Evolutionary conservation across 2,888 invertebrate species (phyloP).

Genomic region (Agriopis marginaria): DNA sequence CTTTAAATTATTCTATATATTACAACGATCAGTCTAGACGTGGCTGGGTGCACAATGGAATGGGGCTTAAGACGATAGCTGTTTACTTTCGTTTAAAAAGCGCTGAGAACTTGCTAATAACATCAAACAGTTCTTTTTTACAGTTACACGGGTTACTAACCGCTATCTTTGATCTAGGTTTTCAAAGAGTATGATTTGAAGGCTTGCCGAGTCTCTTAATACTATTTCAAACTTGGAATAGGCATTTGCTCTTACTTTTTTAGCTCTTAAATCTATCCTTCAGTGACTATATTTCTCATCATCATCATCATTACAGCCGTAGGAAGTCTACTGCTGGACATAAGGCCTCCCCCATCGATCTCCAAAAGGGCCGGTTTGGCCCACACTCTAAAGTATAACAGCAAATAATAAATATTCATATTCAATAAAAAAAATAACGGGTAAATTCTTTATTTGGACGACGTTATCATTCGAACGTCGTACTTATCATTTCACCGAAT

Average conservation of each 20-base stretch:
- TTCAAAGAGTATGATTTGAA: background rate
- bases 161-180: conserved; percentile 7
- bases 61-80: conserved; percentile 21
- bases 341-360: too few species aligned
- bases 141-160: background rate
- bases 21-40: conserved; percentile 29
- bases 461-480: too few species aligned
- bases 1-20: conserved; percentile 1
- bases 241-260: background rate
- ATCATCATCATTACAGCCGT: too few species aligned
- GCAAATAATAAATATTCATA: too few species aligned
- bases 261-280: background rate
- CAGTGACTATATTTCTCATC: background rate
- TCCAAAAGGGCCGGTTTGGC: too few species aligned
- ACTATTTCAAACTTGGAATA: background rate
- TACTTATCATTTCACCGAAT: too few species aligned
- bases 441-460: too few species aligned
- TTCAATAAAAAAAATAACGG: too few species aligned
- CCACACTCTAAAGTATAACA: too few species aligned
- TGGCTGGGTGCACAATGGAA: conserved; percentile 25
- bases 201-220: too few species aligned
- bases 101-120: conserved; percentile 11
- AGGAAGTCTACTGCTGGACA: too few species aligned
- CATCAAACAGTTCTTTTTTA: conserved; percentile 2
- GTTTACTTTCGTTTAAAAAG: conserved; percentile 22